Base-by-base conservation (phyloP, 2,797 vertebrate genomes). In the Sardinella longiceps region DNA sequence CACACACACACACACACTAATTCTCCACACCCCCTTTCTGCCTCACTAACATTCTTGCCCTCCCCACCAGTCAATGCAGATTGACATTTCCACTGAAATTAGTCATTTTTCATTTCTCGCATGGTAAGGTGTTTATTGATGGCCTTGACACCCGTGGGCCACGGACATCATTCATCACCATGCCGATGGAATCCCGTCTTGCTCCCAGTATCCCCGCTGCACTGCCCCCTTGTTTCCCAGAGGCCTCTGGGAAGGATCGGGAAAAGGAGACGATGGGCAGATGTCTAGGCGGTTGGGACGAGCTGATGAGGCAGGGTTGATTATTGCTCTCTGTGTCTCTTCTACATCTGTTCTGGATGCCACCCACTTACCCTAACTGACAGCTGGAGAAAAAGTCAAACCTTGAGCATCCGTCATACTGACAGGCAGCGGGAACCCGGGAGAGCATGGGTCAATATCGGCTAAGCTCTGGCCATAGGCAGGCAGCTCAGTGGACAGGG, bases 391-490 rank as follows among this genome's bases (percentile, higher is more conserved):
- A 85, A 85, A 81, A 39, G 82, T 80, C 28, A 37, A 70, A 70
- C 83, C 83, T 84, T 86, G 85, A 33, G 46, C 89, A 88, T 88
- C 86, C 56, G 85, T 90, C 89, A 86, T 90, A 60, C 85, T 88
- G 87, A 90, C 87, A 90, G 82, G 51, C 70, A 83, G 33, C 83
- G 45, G 63, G 70, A 37, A 12, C 30, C 28, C 15, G 14, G 63
- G 63, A 33, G 63, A 33, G 28, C 28, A 3, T 28, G 14, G 30
- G 30, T 70, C 63, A 70, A 70, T 70, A 70, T 70, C 63, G 14
- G 28, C 63, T 70, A 70, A 70, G 28, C 28, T 15, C 63, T 70
- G 28, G 25, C 18, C 25, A 33, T 12, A 30, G 63, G 30, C 63
- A 37, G 28, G 63, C 63, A 70, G 28, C 30, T 14, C 28, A 30